These are phyloP conservation scores for Andrena camellia DNA, from an alignment of 2,888 invertebrate genomes.

Conservation along the genomic window DNA sequence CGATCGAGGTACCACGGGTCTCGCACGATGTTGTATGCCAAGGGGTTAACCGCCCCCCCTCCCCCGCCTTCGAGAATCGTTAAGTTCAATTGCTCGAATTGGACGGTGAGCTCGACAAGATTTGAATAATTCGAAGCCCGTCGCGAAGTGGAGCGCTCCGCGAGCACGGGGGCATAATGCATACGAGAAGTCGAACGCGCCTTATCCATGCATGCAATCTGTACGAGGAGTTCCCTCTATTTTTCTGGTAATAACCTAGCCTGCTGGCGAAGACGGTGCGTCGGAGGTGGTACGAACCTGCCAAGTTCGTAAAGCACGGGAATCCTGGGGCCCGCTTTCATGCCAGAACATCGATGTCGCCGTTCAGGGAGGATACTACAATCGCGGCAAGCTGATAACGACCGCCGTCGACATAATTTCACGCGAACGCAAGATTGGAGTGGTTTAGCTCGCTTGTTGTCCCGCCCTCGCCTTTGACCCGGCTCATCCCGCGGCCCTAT, in stretches of 20 bases:
- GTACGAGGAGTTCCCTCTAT: not conserved
- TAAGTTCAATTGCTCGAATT: constrained; percentile 41
- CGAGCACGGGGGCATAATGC: constrained; percentile 22
- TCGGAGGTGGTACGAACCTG: not conserved
- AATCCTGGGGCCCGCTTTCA: not conserved
- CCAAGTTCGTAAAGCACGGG: constrained; percentile 24
- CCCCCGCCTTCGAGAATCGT: constrained; percentile 38
- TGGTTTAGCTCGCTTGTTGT: constrained; percentile 24
- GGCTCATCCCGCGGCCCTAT: constrained; percentile 26
- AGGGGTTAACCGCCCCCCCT: too few species aligned
- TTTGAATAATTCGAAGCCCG: constrained; percentile 54
- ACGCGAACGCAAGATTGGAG: constrained; percentile 22
- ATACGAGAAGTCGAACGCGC: constrained; percentile 11
- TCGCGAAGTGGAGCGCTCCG: constrained; percentile 2
- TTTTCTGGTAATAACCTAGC: not conserved
- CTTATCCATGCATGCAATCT: constrained; percentile 3
- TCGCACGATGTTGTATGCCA: too few species aligned
- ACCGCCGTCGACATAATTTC: constrained; percentile 26
- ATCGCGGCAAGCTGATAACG: not conserved
- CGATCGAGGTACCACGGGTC: too few species aligned
- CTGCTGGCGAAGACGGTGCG: not conserved
- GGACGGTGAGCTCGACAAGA: constrained; percentile 6
- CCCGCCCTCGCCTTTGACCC: constrained; percentile 22
- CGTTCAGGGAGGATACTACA: not conserved
- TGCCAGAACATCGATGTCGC: constrained; percentile 1